Conservation (phyloP, 2,113 vertebrate species). For the rabbit (Oryctolagus cuniculus) region DNA sequence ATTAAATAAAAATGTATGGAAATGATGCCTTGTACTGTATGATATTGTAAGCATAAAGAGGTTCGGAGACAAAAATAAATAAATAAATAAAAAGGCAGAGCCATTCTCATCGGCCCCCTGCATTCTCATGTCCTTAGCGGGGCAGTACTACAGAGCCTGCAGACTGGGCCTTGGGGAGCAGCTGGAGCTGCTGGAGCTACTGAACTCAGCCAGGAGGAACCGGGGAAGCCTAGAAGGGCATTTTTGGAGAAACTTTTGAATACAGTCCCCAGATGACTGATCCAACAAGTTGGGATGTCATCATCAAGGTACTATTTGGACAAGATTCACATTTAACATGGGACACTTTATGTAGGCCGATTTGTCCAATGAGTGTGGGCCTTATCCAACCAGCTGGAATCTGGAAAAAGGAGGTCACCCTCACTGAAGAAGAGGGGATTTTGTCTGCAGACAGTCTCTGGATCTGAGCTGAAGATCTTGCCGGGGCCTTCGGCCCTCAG, state of each 20-base stretch:
- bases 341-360: background rate
- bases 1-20: conserved; percentile 31
- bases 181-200: too few species aligned
- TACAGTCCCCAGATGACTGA: background rate
- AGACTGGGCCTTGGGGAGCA: background rate
- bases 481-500: background rate
- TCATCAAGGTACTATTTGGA: background rate
- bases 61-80: background rate
- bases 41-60: background rate
- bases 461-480: background rate
- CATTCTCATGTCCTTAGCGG: background rate
- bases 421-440: background rate
- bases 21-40: background rate
- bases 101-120: too few species aligned
- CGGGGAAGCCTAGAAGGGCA: background rate
- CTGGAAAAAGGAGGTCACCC: background rate
- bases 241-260: background rate
- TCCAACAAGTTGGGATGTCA: background rate
- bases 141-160: accelerated
- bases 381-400: background rate
- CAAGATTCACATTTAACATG: background rate
- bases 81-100: background rate
- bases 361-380: background rate
- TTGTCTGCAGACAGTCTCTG: background rate
- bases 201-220: background rate